These are phyloP conservation scores for Danaus plexippus DNA, from an alignment of 1,140 invertebrate species.

Conservation along the genomic window DNA sequence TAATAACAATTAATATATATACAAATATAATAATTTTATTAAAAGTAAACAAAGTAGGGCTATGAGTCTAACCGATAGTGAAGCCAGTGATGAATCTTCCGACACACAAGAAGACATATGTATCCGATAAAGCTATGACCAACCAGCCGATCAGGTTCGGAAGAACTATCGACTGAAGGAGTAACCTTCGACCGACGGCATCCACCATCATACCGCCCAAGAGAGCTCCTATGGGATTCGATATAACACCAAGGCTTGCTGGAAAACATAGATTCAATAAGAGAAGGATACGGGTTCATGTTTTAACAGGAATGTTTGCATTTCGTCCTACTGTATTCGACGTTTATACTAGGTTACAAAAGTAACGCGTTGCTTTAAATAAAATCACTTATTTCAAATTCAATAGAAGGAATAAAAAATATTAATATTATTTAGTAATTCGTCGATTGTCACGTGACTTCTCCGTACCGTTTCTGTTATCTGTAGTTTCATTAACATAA, in stretches of 20 bases:
- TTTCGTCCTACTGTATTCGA: too few species aligned
- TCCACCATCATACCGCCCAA: conserved; percentile 79
- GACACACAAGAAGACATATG: conserved; percentile 75
- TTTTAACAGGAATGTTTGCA: too few species aligned
- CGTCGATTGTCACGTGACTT: too few species aligned
- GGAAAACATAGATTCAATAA: conserved; percentile 7
- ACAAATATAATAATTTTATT: neutral
- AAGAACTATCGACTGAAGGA: conserved; percentile 80
- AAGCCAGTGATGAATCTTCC: conserved; percentile 83
- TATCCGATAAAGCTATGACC: conserved; percentile 76
- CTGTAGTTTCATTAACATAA: too few species aligned
- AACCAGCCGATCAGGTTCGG: conserved; percentile 85
- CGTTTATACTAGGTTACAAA: too few species aligned
- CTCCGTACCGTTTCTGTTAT: too few species aligned
- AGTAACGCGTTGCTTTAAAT: too few species aligned
- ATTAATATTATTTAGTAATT: too few species aligned
- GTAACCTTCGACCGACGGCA: conserved; percentile 78
- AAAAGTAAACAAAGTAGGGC: neutral
- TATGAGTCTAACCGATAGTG: conserved; percentile 74
- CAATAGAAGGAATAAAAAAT: too few species aligned
- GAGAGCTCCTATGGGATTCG: conserved; percentile 80
- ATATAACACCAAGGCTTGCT: conserved; percentile 81
- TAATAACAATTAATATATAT: too few species aligned
- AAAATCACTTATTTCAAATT: too few species aligned
- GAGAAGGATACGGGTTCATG: too few species aligned